phyloP scores from a whole-genome alignment of 2,888 invertebrate genomes.

The Agrilus biguttatus region DNA sequence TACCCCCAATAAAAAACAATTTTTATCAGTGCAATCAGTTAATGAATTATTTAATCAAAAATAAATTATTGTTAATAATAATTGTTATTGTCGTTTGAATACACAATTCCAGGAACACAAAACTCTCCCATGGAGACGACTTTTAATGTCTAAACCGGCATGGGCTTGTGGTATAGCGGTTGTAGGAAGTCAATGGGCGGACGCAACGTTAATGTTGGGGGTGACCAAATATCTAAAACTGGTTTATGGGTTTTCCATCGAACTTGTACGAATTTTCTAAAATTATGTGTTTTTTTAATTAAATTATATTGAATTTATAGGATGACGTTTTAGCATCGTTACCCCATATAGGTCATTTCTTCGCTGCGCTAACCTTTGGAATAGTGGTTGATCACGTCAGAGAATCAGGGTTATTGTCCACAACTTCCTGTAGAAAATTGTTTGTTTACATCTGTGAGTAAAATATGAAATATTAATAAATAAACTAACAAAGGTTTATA shows the following conservation, averaged over 20 bases:
- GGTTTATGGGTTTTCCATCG: slow-evolving; percentile 42
- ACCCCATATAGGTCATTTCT: slow-evolving; percentile 41
- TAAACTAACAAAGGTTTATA: not conserved
- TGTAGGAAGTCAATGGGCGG: slow-evolving; percentile 45
- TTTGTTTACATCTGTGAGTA: slow-evolving; percentile 40
- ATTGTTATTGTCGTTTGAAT: too few relatives aligned
- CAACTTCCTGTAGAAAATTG: slow-evolving; percentile 40
- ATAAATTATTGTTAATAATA: too few relatives aligned
- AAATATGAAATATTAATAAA: not conserved
- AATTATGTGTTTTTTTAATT: not conserved
- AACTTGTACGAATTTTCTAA: slow-evolving; percentile 30
- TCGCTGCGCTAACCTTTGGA: slow-evolving; percentile 40
- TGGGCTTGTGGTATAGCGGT: slow-evolving; percentile 44
- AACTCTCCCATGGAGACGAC: slow-evolving; percentile 37
- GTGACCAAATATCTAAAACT: slow-evolving; percentile 43
- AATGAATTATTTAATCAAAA: too few relatives aligned
- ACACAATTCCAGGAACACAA: slow-evolving; percentile 23
- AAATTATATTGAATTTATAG: slow-evolving; percentile 19
- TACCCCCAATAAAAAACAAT: too few relatives aligned
- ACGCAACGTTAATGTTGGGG: slow-evolving; percentile 41
- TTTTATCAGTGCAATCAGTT: too few relatives aligned
- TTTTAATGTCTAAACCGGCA: slow-evolving; percentile 39
- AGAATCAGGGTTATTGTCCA: slow-evolving; percentile 37
- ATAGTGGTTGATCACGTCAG: slow-evolving; percentile 41
- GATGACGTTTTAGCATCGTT: slow-evolving; percentile 39